phyloP scores from a whole-genome alignment of 2,888 invertebrate species.

The Drosophila anceps region DNA sequence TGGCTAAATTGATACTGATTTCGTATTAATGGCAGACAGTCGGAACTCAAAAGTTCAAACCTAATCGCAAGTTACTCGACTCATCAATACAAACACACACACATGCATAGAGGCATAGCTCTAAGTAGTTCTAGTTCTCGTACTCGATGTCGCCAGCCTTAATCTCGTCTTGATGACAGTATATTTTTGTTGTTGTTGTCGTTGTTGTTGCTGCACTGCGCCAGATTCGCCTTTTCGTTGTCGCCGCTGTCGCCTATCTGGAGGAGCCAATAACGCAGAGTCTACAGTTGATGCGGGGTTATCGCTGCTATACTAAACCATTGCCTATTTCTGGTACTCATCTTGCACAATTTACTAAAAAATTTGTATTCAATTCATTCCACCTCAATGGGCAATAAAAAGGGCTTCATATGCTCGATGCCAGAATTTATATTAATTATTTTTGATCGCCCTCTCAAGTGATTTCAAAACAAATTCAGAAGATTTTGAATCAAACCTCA shows the following conservation, averaged over 20 bases:
- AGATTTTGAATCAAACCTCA: neutral
- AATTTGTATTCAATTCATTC: conserved; percentile 7
- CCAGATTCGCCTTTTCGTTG: conserved; percentile 13
- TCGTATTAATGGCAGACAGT: conserved; percentile 26
- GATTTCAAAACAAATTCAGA: neutral
- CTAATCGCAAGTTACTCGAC: conserved; percentile 55
- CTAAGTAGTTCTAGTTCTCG: conserved; percentile 37
- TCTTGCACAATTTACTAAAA: conserved; percentile 13
- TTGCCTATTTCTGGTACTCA: conserved; percentile 23
- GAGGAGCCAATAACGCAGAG: conserved; percentile 21
- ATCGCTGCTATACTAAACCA: conserved; percentile 25
- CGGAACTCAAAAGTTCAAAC: conserved; percentile 66
- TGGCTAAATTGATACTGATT: conserved; percentile 63
- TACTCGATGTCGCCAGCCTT: conserved; percentile 43
- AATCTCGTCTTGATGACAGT: conserved; percentile 48
- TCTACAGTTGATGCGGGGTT: conserved; percentile 37
- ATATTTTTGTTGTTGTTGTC: neutral
- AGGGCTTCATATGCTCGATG: neutral
- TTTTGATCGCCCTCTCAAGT: neutral
- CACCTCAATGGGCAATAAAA: neutral
- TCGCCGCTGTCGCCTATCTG: conserved; percentile 31
- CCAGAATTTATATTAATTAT: neutral
- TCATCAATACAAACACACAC: conserved; percentile 19
- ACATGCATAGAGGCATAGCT: conserved; percentile 13
- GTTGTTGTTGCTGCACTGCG: conserved; percentile 1